Conservation (phyloP, 2,888 invertebrate genomes). For the Cacoxenus indagator region DNA sequence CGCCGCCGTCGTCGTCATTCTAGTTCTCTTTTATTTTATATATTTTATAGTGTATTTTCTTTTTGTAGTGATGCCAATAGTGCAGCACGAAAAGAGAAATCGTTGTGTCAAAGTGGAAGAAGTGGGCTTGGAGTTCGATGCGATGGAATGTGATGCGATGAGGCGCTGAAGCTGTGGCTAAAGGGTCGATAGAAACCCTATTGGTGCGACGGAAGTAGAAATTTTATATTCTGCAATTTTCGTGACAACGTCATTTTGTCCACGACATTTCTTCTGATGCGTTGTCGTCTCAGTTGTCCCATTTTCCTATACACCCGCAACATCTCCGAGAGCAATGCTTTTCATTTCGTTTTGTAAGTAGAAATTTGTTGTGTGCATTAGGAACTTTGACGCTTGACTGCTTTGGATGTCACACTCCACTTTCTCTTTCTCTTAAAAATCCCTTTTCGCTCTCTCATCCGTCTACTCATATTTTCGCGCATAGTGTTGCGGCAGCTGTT, state of each 20-base stretch:
- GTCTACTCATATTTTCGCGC: neutral
- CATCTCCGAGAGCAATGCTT: neutral
- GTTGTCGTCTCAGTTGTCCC: conserved; percentile 45
- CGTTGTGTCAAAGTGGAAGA: neutral
- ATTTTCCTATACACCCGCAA: neutral
- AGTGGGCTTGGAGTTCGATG: neutral
- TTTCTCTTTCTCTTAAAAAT: neutral
- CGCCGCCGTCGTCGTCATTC: neutral
- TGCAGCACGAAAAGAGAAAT: conserved; percentile 21
- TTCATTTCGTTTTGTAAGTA: conserved; percentile 41
- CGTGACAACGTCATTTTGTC: conserved; percentile 68
- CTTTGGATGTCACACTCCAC: conserved; percentile 26
- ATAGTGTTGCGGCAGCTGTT: conserved; percentile 11
- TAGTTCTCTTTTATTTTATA: conserved; percentile 41
- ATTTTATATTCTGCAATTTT: conserved; percentile 67
- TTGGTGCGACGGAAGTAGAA: conserved; percentile 54
- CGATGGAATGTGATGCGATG: no score
- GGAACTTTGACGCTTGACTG: conserved; percentile 68
- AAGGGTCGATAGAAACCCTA: no score
- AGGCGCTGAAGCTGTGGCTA: no score
- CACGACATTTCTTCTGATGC: conserved; percentile 64
- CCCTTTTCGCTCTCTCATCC: neutral
- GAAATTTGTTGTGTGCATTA: conserved; percentile 67
- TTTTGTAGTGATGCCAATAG: conserved; percentile 7
- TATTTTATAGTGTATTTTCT: conserved; percentile 54